phyloP scores from a whole-genome alignment of 2,888 invertebrate genomes.

The Drosophila barbarae region DNA sequence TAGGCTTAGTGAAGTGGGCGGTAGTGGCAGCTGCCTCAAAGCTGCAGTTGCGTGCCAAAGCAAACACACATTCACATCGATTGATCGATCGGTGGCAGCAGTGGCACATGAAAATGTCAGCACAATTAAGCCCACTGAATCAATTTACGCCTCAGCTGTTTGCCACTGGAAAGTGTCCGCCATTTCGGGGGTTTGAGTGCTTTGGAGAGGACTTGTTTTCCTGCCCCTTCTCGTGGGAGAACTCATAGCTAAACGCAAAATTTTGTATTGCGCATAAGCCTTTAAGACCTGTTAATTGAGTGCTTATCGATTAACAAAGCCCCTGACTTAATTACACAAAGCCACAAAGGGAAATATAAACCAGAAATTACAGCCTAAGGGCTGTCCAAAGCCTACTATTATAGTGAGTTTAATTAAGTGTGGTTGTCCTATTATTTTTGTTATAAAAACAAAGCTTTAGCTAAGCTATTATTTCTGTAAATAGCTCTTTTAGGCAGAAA shows the following conservation, averaged over 20 bases:
- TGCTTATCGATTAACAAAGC: slow-evolving; percentile 61
- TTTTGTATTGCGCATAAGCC: slow-evolving; percentile 51
- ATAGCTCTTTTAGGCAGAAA: not conserved
- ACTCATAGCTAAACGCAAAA: slow-evolving; percentile 54
- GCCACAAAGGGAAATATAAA: slow-evolving; percentile 16
- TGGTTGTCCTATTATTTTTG: not conserved
- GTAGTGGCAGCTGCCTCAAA: not conserved
- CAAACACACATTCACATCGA: slow-evolving; percentile 39
- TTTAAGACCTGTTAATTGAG: slow-evolving; percentile 74
- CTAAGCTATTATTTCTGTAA: slow-evolving; percentile 1
- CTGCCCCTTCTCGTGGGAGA: not conserved
- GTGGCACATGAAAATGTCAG: slow-evolving; percentile 68
- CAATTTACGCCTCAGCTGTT: slow-evolving; percentile 58
- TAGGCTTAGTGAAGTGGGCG: slow-evolving; percentile 51
- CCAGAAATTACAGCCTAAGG: slow-evolving; percentile 10
- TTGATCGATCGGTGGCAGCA: slow-evolving; percentile 47
- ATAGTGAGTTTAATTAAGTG: slow-evolving; percentile 31
- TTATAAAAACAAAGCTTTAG: not conserved
- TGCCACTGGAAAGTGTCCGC: slow-evolving; percentile 12
- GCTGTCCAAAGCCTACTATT: slow-evolving; percentile 11
- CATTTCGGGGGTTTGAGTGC: not conserved
- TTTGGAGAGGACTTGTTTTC: not conserved
- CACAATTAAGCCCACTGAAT: slow-evolving; percentile 71
- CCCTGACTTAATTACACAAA: slow-evolving; percentile 17
- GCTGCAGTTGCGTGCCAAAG: slow-evolving; percentile 38